phyloP scores from a whole-genome alignment of 2,888 invertebrate genomes.

The Endomychus coccineus region DNA sequence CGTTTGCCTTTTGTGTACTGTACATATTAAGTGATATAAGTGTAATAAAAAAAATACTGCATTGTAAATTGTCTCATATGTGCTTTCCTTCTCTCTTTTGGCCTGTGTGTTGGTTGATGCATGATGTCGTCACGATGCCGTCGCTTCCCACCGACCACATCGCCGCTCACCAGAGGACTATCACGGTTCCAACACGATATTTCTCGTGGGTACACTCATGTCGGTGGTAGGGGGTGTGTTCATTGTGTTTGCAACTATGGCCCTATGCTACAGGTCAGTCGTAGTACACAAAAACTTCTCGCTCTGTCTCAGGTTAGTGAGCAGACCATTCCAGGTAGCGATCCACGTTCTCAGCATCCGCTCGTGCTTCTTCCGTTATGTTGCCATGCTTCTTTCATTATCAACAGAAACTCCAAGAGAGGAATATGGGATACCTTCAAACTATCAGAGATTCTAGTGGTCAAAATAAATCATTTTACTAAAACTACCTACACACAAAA shows the following conservation, averaged over 20 bases:
- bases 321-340: constrained; percentile 65
- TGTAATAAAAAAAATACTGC: constrained; percentile 14
- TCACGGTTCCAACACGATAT: constrained; percentile 95
- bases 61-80: constrained; percentile 43
- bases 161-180: constrained; percentile 70
- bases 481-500: too few relatives aligned
- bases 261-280: constrained; percentile 99
- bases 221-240: constrained; percentile 99
- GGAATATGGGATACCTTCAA: too few relatives aligned
- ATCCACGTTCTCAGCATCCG: constrained; percentile 43
- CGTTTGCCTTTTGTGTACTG: constrained; percentile 34
- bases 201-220: constrained; percentile 96
- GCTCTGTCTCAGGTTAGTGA: constrained; percentile 98
- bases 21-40: constrained; percentile 29
- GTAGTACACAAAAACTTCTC: constrained; percentile 98
- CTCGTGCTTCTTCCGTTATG: constrained; percentile 33
- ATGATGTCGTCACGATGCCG: constrained; percentile 42
- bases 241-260: constrained; percentile 97
- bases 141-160: constrained; percentile 36
- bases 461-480: too few relatives aligned
- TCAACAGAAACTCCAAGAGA: too few relatives aligned
- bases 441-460: too few relatives aligned
- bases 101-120: constrained; percentile 54
- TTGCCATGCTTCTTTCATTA: constrained; percentile 19
- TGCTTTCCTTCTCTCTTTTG: constrained; percentile 53